Evolutionary conservation across 2,113 vertebrate genomes (phyloP).

Genomic region (Hippocampus barbouri): DNA sequence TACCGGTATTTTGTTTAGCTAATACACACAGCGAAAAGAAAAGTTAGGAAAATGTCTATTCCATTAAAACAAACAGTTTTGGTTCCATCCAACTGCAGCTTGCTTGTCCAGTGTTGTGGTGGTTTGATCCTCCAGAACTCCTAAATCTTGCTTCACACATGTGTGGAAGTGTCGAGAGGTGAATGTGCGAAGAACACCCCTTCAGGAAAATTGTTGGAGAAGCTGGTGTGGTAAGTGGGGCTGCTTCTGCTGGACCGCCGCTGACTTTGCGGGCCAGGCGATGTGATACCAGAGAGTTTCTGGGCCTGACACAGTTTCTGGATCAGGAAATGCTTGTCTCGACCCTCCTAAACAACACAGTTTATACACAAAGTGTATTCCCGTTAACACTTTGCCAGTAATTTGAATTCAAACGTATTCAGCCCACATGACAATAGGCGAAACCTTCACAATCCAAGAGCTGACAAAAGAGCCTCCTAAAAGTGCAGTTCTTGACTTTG

Average conservation of each 20-base stretch:
- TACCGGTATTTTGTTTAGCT: not conserved
- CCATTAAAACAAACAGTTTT: not conserved
- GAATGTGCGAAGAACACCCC: constrained; percentile 54
- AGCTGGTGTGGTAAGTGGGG: constrained; percentile 60
- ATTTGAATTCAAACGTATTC: not conserved
- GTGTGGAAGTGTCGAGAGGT: constrained; percentile 51
- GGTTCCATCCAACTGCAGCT: not conserved
- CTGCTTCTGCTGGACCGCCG: constrained; percentile 25
- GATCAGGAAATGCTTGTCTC: constrained; percentile 86
- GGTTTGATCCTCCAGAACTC: not conserved
- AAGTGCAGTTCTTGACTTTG: too few relatives aligned
- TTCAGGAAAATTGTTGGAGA: constrained; percentile 46
- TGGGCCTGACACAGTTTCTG: constrained; percentile 83
- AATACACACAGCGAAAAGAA: not conserved
- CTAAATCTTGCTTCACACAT: constrained; percentile 44
- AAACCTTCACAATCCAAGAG: not conserved
- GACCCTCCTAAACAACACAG: constrained; percentile 73
- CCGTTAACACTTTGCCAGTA: not conserved
- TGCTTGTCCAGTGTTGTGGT: constrained; percentile 4
- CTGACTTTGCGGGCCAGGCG: constrained; percentile 10
- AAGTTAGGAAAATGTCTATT: not conserved
- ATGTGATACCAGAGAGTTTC: constrained; percentile 3
- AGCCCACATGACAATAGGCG: not conserved
- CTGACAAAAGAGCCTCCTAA: not conserved
- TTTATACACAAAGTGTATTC: not conserved